phyloP scores from a whole-genome alignment of 2,797 vertebrate species.

The Steatocranus sp. region DNA sequence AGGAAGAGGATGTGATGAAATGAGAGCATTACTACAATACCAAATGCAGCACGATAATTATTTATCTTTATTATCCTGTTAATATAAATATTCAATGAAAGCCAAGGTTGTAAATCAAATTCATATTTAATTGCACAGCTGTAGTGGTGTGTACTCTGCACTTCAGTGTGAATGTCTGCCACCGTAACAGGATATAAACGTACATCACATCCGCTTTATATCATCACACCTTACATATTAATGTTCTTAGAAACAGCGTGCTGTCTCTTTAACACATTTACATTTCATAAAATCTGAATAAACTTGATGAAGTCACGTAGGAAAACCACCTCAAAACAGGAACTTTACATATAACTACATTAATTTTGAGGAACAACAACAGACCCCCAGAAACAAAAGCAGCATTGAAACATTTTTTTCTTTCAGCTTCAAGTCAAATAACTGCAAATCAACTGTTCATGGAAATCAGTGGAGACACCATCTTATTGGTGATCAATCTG shows the following conservation, averaged over 20 bases:
- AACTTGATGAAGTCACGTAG: background rate
- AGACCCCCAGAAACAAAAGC: background rate
- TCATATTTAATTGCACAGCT: background rate
- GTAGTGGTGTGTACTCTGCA: background rate
- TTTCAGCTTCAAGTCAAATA: background rate
- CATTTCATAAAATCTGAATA: background rate
- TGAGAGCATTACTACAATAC: background rate
- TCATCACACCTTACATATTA: background rate
- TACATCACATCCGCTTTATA: accelerated
- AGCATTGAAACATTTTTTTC: background rate
- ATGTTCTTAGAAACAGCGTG: accelerated
- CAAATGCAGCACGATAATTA: background rate
- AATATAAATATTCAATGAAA: background rate
- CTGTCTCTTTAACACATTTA: background rate
- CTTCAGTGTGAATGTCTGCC: background rate
- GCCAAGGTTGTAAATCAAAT: background rate
- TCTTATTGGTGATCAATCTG: background rate
- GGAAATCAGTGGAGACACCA: accelerated
- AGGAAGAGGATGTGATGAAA: background rate
- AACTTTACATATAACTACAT: background rate
- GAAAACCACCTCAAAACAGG: background rate
- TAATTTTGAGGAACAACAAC: background rate
- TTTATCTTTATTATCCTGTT: background rate
- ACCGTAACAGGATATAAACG: background rate
- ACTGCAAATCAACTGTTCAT: background rate